Base-by-base conservation (phyloP, 1,140 invertebrate species). In the Drosophila arawakana region DNA sequence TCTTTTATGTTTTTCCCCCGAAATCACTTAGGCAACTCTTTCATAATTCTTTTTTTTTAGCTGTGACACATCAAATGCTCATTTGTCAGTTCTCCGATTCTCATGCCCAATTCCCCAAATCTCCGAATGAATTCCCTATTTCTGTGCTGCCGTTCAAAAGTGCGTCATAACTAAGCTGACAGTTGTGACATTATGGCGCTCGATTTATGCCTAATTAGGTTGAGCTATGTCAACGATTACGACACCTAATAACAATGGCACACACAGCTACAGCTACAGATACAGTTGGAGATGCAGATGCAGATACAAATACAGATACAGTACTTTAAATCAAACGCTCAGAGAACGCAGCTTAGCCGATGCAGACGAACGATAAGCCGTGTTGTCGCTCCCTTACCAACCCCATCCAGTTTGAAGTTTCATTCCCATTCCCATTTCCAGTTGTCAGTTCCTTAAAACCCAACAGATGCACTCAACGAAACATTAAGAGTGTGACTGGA, bases 191-290 rank as follows among this genome's bases (percentile, higher is more conserved):
- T 66, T 85, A 79, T 85, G 83, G 83, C 82, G 82, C 80, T 82
- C 83, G 71, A 77, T 80, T 88, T 72, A 83, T 80, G 83, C 84
- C 71, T 80, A 89, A 88, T 88, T 88, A 80, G 83, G 76, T 80
- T 83, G 80, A 88, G 81, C 83, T 81, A 79, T 86, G 83, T 88
- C 84, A 74, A 80, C 73, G 83, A 88, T 83, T 88, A 80, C 83
- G 84, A 88, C 83, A 88, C 84, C 84, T 77, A 77, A 86, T 66
- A 80, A 76, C 62, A 78, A 76, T 18, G 62, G 65, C 57, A 46
- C 35, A 73, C 18, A 30, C 25, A 30, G 46, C 70, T 75, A 76
- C 62, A 73, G 60, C 67, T 63, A 59, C 49, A 72, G 47, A 65
- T 71, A 67, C 55, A 71, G 50, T 52, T 70, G 13, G 37, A 73